Evolutionary conservation across 2,797 vertebrate genomes (phyloP).

Genomic region (Dromococcyx pavoninus): DNA sequence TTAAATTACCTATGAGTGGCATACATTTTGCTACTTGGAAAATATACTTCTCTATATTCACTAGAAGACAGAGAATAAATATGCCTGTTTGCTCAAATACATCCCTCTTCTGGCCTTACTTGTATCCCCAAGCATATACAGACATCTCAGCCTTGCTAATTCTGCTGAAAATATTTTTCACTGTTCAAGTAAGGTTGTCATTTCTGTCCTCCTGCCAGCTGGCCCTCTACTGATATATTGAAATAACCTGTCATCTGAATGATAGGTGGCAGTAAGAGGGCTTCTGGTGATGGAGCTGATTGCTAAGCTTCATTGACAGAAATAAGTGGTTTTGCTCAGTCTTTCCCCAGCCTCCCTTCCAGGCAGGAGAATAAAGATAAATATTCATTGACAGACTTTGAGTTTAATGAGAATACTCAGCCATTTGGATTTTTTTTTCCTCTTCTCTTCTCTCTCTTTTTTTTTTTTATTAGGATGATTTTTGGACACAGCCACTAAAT

Average conservation of each 20-base stretch:
- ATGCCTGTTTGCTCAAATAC: neutral
- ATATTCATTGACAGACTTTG: neutral
- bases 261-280: conserved; percentile 34
- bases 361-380: conserved; percentile 32
- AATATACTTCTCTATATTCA: neutral
- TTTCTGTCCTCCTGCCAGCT: conserved; percentile 41
- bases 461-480: neutral
- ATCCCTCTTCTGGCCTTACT: neutral
- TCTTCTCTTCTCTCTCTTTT: neutral
- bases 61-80: neutral
- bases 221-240: conserved; percentile 30
- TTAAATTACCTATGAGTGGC: neutral
- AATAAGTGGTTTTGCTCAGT: neutral
- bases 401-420: conserved; percentile 24
- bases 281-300: conserved; percentile 47
- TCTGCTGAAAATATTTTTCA: conserved; percentile 49
- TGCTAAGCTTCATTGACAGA: conserved; percentile 51
- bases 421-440: neutral
- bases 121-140: neutral
- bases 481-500: neutral
- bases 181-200: conserved; percentile 25
- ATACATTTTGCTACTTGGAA: neutral
- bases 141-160: conserved; percentile 36
- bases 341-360: neutral
- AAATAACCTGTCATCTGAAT: conserved; percentile 40